Conservation (phyloP, 1,140 invertebrate species). For the Procambarus clarkii region DNA sequence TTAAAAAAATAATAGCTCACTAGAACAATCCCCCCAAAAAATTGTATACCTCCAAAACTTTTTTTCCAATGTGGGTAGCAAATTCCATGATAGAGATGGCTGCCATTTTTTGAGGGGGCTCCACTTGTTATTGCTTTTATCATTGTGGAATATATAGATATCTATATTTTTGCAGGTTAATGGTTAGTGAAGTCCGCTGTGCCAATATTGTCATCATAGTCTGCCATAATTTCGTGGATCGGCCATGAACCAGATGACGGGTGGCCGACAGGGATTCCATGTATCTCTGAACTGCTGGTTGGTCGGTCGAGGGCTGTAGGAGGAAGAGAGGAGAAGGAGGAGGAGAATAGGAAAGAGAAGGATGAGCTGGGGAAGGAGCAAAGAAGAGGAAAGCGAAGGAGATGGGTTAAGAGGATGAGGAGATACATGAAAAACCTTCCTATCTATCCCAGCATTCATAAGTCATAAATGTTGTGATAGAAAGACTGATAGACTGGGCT, state of each 20-base stretch:
- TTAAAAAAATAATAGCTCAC: not conserved
- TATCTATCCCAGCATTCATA: too few relatives aligned
- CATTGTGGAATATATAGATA: slow-evolving; percentile 15
- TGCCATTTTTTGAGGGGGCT: not conserved
- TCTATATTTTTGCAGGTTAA: slow-evolving; percentile 15
- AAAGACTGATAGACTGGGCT: too few relatives aligned
- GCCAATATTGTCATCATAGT: slow-evolving; percentile 17
- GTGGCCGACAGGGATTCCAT: not conserved
- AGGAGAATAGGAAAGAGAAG: not conserved
- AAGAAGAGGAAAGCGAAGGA: too few relatives aligned
- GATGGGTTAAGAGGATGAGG: too few relatives aligned
- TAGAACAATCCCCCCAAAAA: too few relatives aligned
- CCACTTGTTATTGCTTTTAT: slow-evolving; percentile 20
- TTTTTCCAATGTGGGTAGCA: not conserved
- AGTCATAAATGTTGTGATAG: too few relatives aligned
- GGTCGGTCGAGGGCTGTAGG: not conserved
- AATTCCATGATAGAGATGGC: slow-evolving; percentile 3
- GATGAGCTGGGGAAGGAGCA: too few relatives aligned
- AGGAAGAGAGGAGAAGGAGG: not conserved
- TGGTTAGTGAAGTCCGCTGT: not conserved
- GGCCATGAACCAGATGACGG: not conserved
- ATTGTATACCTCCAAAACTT: not conserved
- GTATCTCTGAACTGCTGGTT: too few relatives aligned
- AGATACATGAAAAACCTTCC: too few relatives aligned
- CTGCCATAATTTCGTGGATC: not conserved